Evolutionary conservation across 1,140 invertebrate genomes (phyloP).

Genomic region (Pogonomyrmex californicus): DNA sequence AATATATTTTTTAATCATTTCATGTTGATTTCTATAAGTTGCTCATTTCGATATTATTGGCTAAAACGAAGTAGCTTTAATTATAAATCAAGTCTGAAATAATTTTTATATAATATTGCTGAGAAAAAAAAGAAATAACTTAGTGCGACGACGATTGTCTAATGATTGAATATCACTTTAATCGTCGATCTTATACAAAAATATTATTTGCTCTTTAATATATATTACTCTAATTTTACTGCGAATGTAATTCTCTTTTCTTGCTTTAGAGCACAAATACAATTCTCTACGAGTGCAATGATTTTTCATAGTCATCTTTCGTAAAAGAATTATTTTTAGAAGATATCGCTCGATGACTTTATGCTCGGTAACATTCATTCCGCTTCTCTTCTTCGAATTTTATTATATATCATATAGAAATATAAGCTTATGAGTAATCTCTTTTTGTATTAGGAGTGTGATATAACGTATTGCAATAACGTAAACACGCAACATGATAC

Average conservation of each 20-base stretch:
- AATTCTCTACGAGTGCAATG: neutral
- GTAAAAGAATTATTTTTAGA: slow-evolving; percentile 46
- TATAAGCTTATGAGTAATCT: too few species aligned
- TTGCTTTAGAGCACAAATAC: neutral
- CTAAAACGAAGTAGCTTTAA: neutral
- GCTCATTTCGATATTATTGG: neutral
- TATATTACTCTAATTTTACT: neutral
- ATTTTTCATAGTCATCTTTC: slow-evolving; percentile 26
- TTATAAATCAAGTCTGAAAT: neutral
- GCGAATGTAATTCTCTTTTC: neutral
- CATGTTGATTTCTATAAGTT: neutral
- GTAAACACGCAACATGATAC: neutral
- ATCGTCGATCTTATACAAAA: neutral
- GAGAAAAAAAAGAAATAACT: neutral
- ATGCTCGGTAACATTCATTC: neutral
- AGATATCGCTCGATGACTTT: slow-evolving; percentile 10
- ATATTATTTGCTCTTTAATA: neutral
- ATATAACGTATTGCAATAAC: neutral
- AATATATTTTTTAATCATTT: neutral
- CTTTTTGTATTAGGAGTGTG: neutral
- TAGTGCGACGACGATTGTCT: neutral
- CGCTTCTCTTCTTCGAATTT: neutral
- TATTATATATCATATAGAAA: neutral
- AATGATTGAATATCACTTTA: neutral
- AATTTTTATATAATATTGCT: neutral